Conservation (phyloP, 2,113 vertebrate genomes). For the Sterrhoptilus dennistouni region DNA sequence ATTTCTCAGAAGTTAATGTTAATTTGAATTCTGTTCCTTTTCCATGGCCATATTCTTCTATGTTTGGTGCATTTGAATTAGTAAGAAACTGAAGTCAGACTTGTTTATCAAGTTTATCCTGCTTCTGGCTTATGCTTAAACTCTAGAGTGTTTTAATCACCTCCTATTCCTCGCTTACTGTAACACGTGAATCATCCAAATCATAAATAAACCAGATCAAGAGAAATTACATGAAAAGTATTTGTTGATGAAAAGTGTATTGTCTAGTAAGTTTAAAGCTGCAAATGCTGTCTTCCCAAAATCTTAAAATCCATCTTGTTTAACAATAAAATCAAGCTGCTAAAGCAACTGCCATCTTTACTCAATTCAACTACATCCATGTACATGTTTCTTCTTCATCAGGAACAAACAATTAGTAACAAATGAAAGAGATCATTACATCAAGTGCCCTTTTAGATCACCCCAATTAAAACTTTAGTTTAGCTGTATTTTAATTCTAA, state of each 20-base stretch:
- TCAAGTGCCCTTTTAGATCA: constrained; percentile 96
- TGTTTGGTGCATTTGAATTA: not conserved
- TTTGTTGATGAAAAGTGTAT: constrained; percentile 4
- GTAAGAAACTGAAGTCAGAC: not conserved
- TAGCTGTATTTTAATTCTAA: constrained; percentile 88
- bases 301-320: constrained; percentile 53
- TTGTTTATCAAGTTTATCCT: not conserved
- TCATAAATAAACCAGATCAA: not conserved
- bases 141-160: not conserved
- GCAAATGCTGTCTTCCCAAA: not conserved
- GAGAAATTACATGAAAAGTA: not conserved
- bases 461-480: constrained; percentile 95
- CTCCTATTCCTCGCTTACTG: not conserved
- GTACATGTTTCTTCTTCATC: constrained; percentile 76
- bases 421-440: constrained; percentile 95
- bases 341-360: constrained; percentile 73
- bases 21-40: not conserved
- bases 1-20: not conserved
- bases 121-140: not conserved
- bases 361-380: constrained; percentile 72
- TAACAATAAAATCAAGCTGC: constrained; percentile 58
- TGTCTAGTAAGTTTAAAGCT: constrained; percentile 8
- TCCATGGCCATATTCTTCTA: not conserved
- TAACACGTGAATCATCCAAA: not conserved
- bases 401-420: constrained; percentile 85